These are phyloP conservation scores for Heteractis magnifica DNA, from an alignment of 92 coral and sea anemone genomes.

Conservation along the genomic window DNA sequence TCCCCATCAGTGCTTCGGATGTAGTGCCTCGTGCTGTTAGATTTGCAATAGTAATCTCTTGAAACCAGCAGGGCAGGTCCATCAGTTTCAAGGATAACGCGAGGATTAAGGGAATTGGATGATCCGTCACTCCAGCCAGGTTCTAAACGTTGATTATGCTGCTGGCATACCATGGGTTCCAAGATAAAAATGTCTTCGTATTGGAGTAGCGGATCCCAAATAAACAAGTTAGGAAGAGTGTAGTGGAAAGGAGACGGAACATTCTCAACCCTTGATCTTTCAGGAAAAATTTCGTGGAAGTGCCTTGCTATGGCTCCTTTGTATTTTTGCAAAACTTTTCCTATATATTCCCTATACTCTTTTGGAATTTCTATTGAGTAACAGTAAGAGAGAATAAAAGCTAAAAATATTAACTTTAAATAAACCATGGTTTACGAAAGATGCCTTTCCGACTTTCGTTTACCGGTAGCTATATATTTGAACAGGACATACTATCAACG, in stretches of 20 bases:
- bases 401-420: too few relatives aligned
- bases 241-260: not conserved
- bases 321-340: too few relatives aligned
- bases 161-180: constrained; percentile 25
- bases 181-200: constrained; percentile 13
- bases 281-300: not conserved
- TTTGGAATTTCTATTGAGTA: too few relatives aligned
- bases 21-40: constrained; percentile 37
- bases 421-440: too few relatives aligned
- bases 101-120: constrained; percentile 35
- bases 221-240: constrained; percentile 32
- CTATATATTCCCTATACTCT: too few relatives aligned
- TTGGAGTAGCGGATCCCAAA: constrained; percentile 43
- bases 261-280: not conserved
- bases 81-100: constrained; percentile 34
- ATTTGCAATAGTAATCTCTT: constrained; percentile 30
- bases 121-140: constrained; percentile 50
- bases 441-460: too few relatives aligned
- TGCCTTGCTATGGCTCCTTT: not conserved
- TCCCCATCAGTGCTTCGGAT: constrained; percentile 46
- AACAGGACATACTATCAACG: too few relatives aligned
- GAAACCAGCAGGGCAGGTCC: constrained; percentile 36
- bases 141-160: constrained; percentile 19
- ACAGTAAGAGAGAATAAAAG: too few relatives aligned
- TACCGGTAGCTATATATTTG: too few relatives aligned